Base-by-base conservation (phyloP, 2,797 vertebrate species). In the Cynodonichthys magdalenae region DNA sequence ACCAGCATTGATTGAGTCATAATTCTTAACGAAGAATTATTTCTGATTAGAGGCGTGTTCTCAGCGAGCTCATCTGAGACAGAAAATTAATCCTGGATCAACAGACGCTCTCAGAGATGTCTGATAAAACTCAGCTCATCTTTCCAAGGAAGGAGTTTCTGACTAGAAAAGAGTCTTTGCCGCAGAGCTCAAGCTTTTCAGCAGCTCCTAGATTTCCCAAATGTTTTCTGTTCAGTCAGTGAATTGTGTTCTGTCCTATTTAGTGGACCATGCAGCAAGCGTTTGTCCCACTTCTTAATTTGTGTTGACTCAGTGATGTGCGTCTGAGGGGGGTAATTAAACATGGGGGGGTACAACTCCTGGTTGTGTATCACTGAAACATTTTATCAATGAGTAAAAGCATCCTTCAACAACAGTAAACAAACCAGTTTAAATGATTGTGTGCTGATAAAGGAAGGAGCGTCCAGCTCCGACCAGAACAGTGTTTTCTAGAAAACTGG, bases 261-360 rank as follows among this genome's bases (percentile, higher is more conserved):
- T 74, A 71, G 49, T 74, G 4, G 44, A 53, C 42, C 76, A 74
- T 49, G 52, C 63, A 54, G 62, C 34, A 70, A 53, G 66, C 61
- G 41, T 75, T 64, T 80, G 75, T 77, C 80, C 77, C 68, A 80
- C 70, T 83, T 81, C 50, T 46, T 57, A 7, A 69, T 59, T 46
- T 65, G 52, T 63, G 63, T 71, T 77, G 75, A 79, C 60, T 74
- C 63, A 51, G 10, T 53, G 63, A 74, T 17, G 52, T 63, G 29
- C 57, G 55, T 74, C 52, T 18, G 47, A 66, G 61, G 59, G 66
- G 62, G 39, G 48, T 66, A 49, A 79, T 77, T 79, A 70, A 68
- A 71, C 58, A 55, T 48, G 42, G 19, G 19, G 54, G 45, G 68
- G 49, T 19, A 31, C 53, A 6, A 66, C 15, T 48, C 46, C 63